Conservation (phyloP, 2,888 invertebrate genomes). For the Drosophila villosipedis region DNA sequence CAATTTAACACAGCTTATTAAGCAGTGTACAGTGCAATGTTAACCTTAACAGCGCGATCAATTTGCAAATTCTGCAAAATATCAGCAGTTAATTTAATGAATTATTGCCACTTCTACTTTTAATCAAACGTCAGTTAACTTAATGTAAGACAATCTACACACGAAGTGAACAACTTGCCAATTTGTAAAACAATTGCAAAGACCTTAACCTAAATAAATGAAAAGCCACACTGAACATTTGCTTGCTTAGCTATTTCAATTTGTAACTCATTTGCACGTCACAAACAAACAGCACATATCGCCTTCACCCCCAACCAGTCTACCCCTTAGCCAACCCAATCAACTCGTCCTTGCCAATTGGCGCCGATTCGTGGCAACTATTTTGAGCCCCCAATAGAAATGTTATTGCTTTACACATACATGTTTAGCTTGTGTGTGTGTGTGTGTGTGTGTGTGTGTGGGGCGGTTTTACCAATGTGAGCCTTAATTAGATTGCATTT, state of each 20-base stretch:
- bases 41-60: neutral
- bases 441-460: slow-evolving; percentile 18
- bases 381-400: slow-evolving; percentile 32
- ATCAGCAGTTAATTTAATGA: neutral
- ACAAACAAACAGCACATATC: slow-evolving; percentile 44
- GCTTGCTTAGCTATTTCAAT: slow-evolving; percentile 57
- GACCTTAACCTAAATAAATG: slow-evolving; percentile 58
- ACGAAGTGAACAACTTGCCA: slow-evolving; percentile 1
- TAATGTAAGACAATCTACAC: neutral
- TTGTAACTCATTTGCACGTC: slow-evolving; percentile 64
- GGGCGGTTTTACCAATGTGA: slow-evolving; percentile 12
- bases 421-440: neutral
- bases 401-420: neutral
- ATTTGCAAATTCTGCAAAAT: neutral
- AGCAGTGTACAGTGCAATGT: neutral
- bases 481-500: slow-evolving; percentile 73
- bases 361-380: slow-evolving; percentile 37
- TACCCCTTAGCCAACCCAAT: neutral
- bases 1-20: neutral
- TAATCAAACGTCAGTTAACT: neutral
- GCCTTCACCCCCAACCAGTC: neutral
- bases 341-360: slow-evolving; percentile 25
- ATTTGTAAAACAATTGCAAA: slow-evolving; percentile 7
- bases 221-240: slow-evolving; percentile 47
- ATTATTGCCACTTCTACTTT: neutral